Conservation (phyloP, 1,140 invertebrate genomes). For the Rhopalosiphum maidis region DNA sequence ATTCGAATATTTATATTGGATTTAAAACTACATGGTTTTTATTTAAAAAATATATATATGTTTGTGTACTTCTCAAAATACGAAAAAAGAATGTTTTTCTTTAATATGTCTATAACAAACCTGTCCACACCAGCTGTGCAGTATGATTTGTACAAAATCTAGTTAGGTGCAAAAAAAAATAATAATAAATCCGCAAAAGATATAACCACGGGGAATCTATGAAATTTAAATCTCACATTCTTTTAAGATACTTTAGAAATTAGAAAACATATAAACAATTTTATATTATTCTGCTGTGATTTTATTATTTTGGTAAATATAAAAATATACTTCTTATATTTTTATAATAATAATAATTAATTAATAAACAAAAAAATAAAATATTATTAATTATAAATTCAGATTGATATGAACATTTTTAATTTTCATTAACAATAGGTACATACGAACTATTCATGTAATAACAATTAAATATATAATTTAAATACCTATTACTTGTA, state of each 20-base stretch:
- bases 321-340: too few relatives aligned
- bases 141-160: not conserved
- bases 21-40: not conserved
- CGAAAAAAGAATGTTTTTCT: not conserved
- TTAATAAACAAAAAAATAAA: too few relatives aligned
- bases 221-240: not conserved
- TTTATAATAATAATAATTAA: too few relatives aligned
- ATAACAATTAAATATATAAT: too few relatives aligned
- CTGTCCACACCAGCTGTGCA: not conserved
- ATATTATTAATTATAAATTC: too few relatives aligned
- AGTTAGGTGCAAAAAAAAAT: not conserved
- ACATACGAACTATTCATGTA: too few relatives aligned
- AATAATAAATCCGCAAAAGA: not conserved
- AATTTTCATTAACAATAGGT: too few relatives aligned
- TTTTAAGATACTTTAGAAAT: not conserved
- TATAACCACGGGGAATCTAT: not conserved
- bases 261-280: not conserved
- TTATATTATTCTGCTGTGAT: not conserved
- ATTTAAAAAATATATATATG: not conserved
- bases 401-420: too few relatives aligned
- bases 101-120: not conserved
- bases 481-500: too few relatives aligned
- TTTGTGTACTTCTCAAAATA: not conserved
- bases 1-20: not conserved
- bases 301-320: not conserved